A percentile compares a stretch with the other conserved stretches of the same genome.
Evolutionary conservation across 2,888 invertebrate species (phyloP).

Genomic region (Ametastegia equiseti): DNA sequence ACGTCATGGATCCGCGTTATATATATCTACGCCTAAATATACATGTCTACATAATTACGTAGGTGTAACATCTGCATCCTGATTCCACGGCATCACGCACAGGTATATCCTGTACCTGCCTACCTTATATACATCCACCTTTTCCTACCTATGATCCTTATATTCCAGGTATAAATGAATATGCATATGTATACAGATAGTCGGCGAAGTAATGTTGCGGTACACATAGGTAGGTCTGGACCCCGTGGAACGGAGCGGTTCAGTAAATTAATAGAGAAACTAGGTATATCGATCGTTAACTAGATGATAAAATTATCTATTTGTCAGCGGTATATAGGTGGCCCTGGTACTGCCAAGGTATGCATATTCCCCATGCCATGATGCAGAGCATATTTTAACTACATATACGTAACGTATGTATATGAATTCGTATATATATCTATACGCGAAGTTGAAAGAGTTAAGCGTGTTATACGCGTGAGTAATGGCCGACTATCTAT

Average conservation of each 20-base stretch:
- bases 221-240: background rate
- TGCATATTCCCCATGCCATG: background rate
- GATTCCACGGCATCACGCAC: slow-evolving; percentile 58
- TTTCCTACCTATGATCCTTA: no score
- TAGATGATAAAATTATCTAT: slow-evolving; percentile 32
- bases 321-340: slow-evolving; percentile 16
- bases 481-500: slow-evolving; percentile 40
- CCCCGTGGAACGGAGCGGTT: slow-evolving; percentile 6
- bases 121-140: background rate
- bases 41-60: slow-evolving; percentile 39
- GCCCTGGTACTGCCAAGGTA: no score
- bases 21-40: slow-evolving; percentile 2
- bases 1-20: background rate
- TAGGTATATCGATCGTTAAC: slow-evolving; percentile 21
- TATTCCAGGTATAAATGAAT: no score
- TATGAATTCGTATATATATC: background rate
- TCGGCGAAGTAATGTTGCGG: background rate
- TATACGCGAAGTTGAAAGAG: slow-evolving; percentile 5
- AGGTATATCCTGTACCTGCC: slow-evolving; percentile 16
- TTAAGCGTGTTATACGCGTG: slow-evolving; percentile 37
- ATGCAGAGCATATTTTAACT: background rate
- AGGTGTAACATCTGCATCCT: slow-evolving; percentile 56
- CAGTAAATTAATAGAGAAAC: slow-evolving; percentile 29
- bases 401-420: background rate
- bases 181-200: background rate